Base-by-base conservation (phyloP, 1,140 invertebrate species). In the Carcinoscorpius rotundicauda region DNA sequence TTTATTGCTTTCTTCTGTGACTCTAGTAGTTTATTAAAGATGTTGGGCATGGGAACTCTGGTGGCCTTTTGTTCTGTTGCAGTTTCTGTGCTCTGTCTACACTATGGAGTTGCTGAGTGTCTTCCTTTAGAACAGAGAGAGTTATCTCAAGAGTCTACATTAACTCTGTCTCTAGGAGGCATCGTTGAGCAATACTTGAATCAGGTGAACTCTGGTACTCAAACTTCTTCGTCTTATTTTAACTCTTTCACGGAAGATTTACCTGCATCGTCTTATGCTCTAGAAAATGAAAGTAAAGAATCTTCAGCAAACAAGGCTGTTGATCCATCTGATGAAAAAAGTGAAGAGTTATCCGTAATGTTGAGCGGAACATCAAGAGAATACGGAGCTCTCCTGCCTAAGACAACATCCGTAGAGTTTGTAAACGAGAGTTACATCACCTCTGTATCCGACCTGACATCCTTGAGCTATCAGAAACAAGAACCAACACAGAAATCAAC, bases 351-450 rank as follows among this genome's bases (percentile, higher is more conserved):
- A 29, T 29, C 29, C 29, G 29, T 29, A 2, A 29, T 29, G 29
- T 29, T 29, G 29, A 29, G 29, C 29, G 29, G 29, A 29, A 29
- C 2, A 29, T 58, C 53, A 61, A 60, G 52, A 49, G 66, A 55
- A 9, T 67, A 69, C 50, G 65, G 68, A 8, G 58, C 60, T 49
- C 49, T 60, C 4, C 29, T 29, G 29, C 29, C 29, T 29, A 29
- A 29, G 29, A 62, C 66, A 5, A n/a, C 70, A 48, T 63, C 70
- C 6, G 70, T 71, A 5, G 70, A 71, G 49, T 68, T 64, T 49
- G 64, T 70, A 0, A 70, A 71, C 52, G 68, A 71, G 8, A 59
- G 60, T 6, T 69, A 68, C 58, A 50, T 69, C 48, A 69, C 69
- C 10, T 69, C 64, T 8, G 3, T 71, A 10, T 67, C 66, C 0